Base-by-base conservation (phyloP, 1,140 invertebrate species). In the Sarcophaga bullata region DNA sequence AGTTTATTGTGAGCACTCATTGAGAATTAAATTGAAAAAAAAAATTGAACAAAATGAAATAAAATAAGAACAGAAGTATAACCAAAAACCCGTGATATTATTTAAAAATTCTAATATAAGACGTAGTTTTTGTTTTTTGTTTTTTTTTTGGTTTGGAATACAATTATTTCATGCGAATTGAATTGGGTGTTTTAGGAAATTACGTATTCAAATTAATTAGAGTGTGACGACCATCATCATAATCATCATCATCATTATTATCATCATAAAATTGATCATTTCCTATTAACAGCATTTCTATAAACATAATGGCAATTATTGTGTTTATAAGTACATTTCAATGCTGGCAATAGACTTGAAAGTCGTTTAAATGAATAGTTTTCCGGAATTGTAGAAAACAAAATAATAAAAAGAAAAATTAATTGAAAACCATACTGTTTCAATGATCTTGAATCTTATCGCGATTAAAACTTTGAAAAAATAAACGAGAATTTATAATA, bases 381-480 rank as follows among this genome's bases (percentile, higher is more conserved):
- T 49, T 78, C 7, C 48, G 19, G 48, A 78, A 19, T 78, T 78
- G 48, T 49, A 52, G 50, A 68, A 68, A 68, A 5, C n/a, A 15
- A 58, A 2, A n/a, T n/a, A 6, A 58, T n/a, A 58, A 58, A 76
- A n/a, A 48, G 8, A 76, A 76, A 49, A 48, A 49, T 13, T 62
- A 8, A 10, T 7, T 72, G 62, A 49, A 48, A 49, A 47, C 48
- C 73, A 8, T 9, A 72, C n/a, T 48, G 49, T 50, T 49, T 78
- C 49, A 78, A 78, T 78, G 48, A 78, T 50, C 75, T 76, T 76
- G 73, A 76, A n/a, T 15, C 73, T 78, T 78, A 78, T 78, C 75
- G 49, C 48, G 49, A 50, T 52, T 78, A 17, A 17, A 50, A 78
- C 0, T 11, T 76, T 25, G 10, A 78, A 68, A 17, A 78, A 78